Base-by-base conservation (phyloP, 92 coral and sea anemone genomes). In the Bergia puertoricense region DNA sequence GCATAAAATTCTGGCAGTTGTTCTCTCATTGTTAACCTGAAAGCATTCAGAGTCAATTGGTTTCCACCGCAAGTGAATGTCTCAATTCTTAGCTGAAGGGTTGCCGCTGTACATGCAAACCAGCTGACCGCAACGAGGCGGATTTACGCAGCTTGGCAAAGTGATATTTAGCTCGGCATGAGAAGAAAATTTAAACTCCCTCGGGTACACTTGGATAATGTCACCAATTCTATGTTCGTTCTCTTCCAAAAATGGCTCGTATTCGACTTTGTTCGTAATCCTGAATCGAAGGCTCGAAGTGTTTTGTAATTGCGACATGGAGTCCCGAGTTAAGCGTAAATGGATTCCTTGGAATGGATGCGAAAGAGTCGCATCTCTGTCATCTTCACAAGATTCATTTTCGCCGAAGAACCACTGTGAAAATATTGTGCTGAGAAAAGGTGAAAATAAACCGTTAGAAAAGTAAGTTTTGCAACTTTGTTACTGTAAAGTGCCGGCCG, bases 221-320 rank as follows among this genome's bases (percentile, higher is more conserved):
- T 95, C 94, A 22, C 89, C 90, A n/a, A 95, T 91, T 80, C 98
- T 89, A 41, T 88, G 91, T 39, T 95, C 98, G 76, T 90, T 92
- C 44, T 93, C 98, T 40, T 92, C 98, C 79, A 95, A 66, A 86
- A 87, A 92, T 18, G 98, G 98, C 74, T 95, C 98, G 80, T 86
- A 89, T 54, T 81, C 90, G 23, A 90, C 66, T 46, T 92, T 93
- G 89, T 95, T 95, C 43, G 85, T 84, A 44, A 92, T 85, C 45
- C 96, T 92, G 65, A 93, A 85, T 82, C 93, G 94, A n/a, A 95
- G 46, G 56, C 86, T 82, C 10, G 80, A 82, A 3, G 90, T 67
- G 15, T 16, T 84, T 80, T 86, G 88, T 23, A 86, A 75, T 22
- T 84, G 56, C 43, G 66, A 20, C 44, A 89, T 36, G 41, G 90